Evolutionary conservation across 2,888 invertebrate species (phyloP).

Genomic region (Ichneumoninae sp.): DNA sequence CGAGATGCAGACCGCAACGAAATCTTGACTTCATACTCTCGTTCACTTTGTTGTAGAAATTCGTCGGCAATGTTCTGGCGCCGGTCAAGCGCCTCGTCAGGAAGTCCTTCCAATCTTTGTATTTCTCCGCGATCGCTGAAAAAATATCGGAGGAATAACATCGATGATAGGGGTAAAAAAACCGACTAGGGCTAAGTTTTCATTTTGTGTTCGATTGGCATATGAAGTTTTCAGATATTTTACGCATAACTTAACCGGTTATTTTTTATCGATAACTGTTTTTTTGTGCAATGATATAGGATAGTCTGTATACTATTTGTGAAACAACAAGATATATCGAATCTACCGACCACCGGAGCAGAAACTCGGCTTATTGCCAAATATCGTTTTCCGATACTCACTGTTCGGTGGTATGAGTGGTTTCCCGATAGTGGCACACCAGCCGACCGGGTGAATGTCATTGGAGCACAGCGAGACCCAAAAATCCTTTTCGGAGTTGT

Average conservation of each 20-base stretch:
- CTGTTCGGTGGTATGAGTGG: constrained; percentile 97
- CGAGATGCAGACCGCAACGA: constrained; percentile 92
- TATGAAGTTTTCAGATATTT: not conserved
- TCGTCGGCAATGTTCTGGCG: constrained; percentile 96
- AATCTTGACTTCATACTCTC: constrained; percentile 94
- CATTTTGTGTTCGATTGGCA: not conserved
- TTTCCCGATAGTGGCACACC: constrained; percentile 98
- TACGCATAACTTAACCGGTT: too few species aligned
- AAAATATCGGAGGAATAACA: constrained; percentile 39
- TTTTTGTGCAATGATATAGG: not conserved
- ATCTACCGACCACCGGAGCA: not conserved
- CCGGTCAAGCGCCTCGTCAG: constrained; percentile 96
- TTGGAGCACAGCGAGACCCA: constrained; percentile 98
- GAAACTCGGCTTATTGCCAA: constrained; percentile 17
- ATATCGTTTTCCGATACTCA: constrained; percentile 80
- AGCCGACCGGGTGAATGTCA: constrained; percentile 98
- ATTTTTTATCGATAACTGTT: not conserved
- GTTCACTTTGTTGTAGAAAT: constrained; percentile 95
- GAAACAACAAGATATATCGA: not conserved
- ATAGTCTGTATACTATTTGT: constrained; percentile 24
- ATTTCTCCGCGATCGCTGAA: constrained; percentile 94
- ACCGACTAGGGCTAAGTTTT: not conserved
- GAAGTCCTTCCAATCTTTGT: constrained; percentile 98
- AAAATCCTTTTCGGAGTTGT: constrained; percentile 95
- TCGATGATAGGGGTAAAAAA: not conserved